Evolutionary conservation across 2,113 vertebrate genomes (phyloP).

Genomic region (Typhlomys cinereus): DNA sequence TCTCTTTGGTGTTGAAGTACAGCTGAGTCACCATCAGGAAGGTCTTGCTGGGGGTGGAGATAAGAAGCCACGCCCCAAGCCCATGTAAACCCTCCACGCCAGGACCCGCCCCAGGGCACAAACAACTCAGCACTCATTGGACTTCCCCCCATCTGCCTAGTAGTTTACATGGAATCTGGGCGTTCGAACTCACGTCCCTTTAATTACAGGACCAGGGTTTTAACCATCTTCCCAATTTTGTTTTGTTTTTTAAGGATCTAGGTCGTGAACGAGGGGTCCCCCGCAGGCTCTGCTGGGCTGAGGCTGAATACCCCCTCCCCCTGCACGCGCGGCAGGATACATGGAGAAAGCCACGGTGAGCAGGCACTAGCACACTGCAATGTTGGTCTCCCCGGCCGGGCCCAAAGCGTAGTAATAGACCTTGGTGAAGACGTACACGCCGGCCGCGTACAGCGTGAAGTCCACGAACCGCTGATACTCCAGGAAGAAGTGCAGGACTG

Average conservation of each 20-base stretch:
- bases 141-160: too few relatives aligned
- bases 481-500: constrained; percentile 95
- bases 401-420: constrained; percentile 89
- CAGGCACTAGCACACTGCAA: constrained; percentile 95
- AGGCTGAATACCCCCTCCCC: too few relatives aligned
- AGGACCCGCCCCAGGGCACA: background rate
- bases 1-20: constrained; percentile 94
- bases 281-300: too few relatives aligned
- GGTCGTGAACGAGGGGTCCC: too few relatives aligned
- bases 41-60: constrained; percentile 86
- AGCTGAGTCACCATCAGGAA: constrained; percentile 92
- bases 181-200: too few relatives aligned
- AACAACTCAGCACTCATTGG: too few relatives aligned
- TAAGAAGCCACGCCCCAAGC: constrained; percentile 78
- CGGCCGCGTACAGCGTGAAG: constrained; percentile 89
- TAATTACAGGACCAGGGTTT: too few relatives aligned
- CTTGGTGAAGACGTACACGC: constrained; percentile 94
- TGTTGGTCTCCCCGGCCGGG: constrained; percentile 89
- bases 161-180: too few relatives aligned
- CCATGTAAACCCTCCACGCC: background rate
- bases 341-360: constrained; percentile 90
- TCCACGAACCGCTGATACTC: constrained; percentile 99
- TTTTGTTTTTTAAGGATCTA: too few relatives aligned
- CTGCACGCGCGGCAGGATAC: constrained; percentile 93
- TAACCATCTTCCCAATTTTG: too few relatives aligned